Evolutionary conservation across 2,113 vertebrate genomes (phyloP).

Genomic region (Pseudorasbora parva): DNA sequence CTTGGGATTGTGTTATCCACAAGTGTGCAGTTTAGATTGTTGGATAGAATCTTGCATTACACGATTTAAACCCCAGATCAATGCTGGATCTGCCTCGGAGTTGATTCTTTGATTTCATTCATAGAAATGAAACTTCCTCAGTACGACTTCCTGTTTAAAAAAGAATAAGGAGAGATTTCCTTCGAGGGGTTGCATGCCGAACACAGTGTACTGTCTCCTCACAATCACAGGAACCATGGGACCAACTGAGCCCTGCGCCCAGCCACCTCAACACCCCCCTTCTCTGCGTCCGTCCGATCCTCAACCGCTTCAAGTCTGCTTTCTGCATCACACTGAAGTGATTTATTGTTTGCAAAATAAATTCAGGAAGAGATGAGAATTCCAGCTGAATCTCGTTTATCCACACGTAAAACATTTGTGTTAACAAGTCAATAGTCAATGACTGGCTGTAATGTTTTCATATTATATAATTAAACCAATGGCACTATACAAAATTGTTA

Average conservation of each 20-base stretch:
- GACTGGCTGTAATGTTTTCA: background rate
- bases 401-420: background rate
- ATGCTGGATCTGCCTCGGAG: background rate
- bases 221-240: constrained; percentile 81
- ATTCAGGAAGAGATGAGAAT: constrained; percentile 67
- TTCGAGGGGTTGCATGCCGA: constrained; percentile 69
- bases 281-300: constrained; percentile 2
- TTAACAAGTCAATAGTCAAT: background rate
- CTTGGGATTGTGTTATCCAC: background rate
- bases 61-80: background rate
- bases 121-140: constrained; percentile 59
- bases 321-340: constrained; percentile 68
- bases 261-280: constrained; percentile 16
- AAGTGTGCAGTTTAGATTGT: background rate
- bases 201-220: constrained; percentile 74
- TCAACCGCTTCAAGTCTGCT: constrained; percentile 64
- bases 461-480: background rate
- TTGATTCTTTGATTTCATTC: constrained; percentile 51
- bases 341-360: constrained; percentile 69
- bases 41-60: background rate
- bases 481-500: background rate
- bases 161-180: constrained; percentile 76
- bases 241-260: constrained; percentile 60
- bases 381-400: constrained; percentile 62
- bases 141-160: constrained; percentile 77